Base-by-base conservation (phyloP, 2,113 vertebrate genomes). In the Cebus imitator region DNA sequence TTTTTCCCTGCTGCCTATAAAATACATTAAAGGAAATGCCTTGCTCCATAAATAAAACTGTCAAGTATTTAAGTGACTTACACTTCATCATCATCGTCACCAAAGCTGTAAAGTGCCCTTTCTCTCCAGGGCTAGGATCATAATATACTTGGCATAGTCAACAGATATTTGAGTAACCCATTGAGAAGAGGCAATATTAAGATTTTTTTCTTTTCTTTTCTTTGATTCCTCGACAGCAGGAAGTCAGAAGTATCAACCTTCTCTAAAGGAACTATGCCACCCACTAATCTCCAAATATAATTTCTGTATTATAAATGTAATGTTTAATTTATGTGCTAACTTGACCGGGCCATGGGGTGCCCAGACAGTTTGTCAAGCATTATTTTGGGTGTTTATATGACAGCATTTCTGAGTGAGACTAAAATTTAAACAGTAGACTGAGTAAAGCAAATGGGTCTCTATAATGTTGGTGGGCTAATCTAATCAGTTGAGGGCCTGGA, bases 81-180 rank as follows among this genome's bases (percentile, higher is more conserved):
- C 96, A 97, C 96, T 93, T 97, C 96, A 98, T 97, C 68, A 97
- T 79, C 91, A 96, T 93, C 93, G 90, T 95, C 95, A 96, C 82
- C 73, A 80, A 83, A 95, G 79, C 66, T 14, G 5, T 93, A 85
- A 96, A 93, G 57, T 87, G 70, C 27, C 17, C 79, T 87, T 95
- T 84, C 91, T 50, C 32, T 94, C 32, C 80, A 81, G 58, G 57
- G 21, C 35, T 66, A 23, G 83, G 43, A 70, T 90, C n/a, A 20
- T 32, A 94, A 83, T 84, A n/a, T 85, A 89, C 50, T 95, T 11
- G 0, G 68, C 12, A 58, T 61, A 93, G 40, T 87, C 64, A 64
- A 83, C 12, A 82, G 75, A 73, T 95, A 91, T 58, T 80, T 93
- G 89, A 83, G 50, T 43, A 82, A 89, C 70, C 52, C 16, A 30